Evolutionary conservation across 2,797 vertebrate genomes (phyloP).

Genomic region (Mus minutoides): DNA sequence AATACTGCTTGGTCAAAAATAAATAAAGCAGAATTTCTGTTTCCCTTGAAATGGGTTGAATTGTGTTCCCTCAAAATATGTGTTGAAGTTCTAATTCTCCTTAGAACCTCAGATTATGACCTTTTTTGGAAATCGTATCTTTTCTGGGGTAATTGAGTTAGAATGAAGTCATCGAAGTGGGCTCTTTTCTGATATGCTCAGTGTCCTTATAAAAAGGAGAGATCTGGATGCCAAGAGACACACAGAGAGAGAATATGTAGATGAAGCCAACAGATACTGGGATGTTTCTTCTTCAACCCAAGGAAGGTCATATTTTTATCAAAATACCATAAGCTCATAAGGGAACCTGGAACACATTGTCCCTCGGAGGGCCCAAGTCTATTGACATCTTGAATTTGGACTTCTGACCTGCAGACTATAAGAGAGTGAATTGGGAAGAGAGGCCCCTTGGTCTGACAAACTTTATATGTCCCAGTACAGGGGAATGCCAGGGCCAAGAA

Average conservation of each 20-base stretch:
- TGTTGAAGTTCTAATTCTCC: neutral
- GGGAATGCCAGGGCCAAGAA: no score
- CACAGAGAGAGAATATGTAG: neutral
- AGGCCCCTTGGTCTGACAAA: no score
- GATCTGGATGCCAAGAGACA: neutral
- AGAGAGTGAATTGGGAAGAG: neutral
- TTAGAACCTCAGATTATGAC: neutral
- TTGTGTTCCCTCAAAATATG: neutral
- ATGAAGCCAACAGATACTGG: constrained; percentile 5
- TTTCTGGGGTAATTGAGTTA: neutral
- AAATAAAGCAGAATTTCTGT: neutral
- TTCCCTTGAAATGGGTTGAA: neutral
- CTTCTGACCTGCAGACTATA: neutral
- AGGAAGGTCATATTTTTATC: neutral
- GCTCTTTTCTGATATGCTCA: neutral
- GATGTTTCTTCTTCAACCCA: neutral
- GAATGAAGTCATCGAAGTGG: constrained; percentile 2
- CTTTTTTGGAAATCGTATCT: neutral
- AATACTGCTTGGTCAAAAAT: neutral
- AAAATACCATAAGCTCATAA: neutral
- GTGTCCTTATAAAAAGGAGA: constrained; percentile 32
- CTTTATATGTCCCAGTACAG: no score
- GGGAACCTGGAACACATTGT: neutral
- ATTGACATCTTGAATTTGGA: neutral
- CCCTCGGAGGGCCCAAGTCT: neutral